Evolutionary conservation across 2,113 vertebrate species (phyloP), one percentile per base, ranked within the genome.

Genomic region (Megaceryle torquata): DNA sequence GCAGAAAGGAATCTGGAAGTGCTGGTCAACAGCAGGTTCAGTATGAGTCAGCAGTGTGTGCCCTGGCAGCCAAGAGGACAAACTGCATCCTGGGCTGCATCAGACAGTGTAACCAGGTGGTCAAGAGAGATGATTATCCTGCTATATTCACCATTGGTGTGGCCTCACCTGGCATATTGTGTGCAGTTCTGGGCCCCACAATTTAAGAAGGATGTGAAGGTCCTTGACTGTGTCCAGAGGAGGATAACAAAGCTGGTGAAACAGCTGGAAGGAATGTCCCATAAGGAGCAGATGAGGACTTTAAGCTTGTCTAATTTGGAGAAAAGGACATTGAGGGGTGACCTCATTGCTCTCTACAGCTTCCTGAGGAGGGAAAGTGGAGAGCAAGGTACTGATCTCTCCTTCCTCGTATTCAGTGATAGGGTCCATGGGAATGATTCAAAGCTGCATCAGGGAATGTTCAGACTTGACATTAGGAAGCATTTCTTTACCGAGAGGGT

Each of bases 11-110:
- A 10, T n/a, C 25, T 64, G 26, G 51, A 39, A 4, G 2, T 54
- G 31, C 31, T 69, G 54, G 25, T 60, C 1, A 2, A 4, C 37
- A 60, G 60, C 54, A 56, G 28, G 28, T 18, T 78, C 31, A 48
- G 0, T 1, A 11, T 4, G 57, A 60, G 15, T 48, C 37, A 35
- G 17, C n/a, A 9, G 26, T 28, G 19, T 1, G 20, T n/a, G n/a
- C 22, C 29, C 26, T n/a, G 53, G 64, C 64, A 67, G 54, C 39
- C 22, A 20, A 26, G 39, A 44, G 39, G 53, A 22, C 39, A 74
- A 26, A 43, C 15, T 5, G 1, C 31, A 57, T 6, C 54, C 39
- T n/a, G 71, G 7, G 41, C 16, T n/a, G 41, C 53, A 41, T 41
- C 51, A n/a, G 24, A 44, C 44, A n/a, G 31, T 10, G 18, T 13